phyloP scores from a whole-genome alignment of 2,888 invertebrate genomes.

The Drosophila limbata region DNA sequence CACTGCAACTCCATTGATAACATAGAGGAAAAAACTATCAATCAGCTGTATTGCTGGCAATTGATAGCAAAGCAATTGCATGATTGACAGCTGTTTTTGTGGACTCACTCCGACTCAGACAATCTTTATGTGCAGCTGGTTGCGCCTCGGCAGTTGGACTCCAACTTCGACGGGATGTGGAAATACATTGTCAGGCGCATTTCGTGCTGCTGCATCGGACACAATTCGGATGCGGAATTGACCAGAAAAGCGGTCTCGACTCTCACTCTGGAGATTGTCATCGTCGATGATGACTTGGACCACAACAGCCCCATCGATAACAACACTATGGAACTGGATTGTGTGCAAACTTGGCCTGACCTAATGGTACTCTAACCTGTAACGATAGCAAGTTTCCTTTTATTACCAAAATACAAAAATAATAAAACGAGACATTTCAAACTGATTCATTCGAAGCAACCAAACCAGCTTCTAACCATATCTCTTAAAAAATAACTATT shows the following conservation, averaged over 20 bases:
- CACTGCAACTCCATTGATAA: not conserved
- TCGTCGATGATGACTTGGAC: constrained; percentile 30
- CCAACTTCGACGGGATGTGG: constrained; percentile 28
- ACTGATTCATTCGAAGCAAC: not conserved
- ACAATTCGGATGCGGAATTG: not conserved
- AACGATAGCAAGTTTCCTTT: not conserved
- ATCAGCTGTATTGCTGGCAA: not conserved
- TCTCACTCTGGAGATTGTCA: constrained; percentile 32
- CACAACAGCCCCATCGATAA: not conserved
- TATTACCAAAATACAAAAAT: not conserved
- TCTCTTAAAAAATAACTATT: too few species aligned
- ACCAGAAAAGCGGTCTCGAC: constrained; percentile 1
- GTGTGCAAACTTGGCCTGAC: constrained; percentile 18
- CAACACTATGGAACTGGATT: not conserved
- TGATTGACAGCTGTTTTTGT: constrained; percentile 19
- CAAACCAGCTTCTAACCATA: not conserved
- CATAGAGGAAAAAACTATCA: not conserved
- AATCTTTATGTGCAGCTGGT: not conserved
- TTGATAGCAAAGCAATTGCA: constrained; percentile 18
- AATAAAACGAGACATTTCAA: not conserved
- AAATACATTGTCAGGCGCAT: not conserved
- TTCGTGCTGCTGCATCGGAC: constrained; percentile 16
- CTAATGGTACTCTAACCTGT: constrained; percentile 20
- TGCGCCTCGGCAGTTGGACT: constrained; percentile 16
- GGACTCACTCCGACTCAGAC: not conserved